Evolutionary conservation across 2,888 invertebrate species (phyloP), one percentile per base, ranked within the genome.

Genomic region (Chrysotoxum bicinctum): DNA sequence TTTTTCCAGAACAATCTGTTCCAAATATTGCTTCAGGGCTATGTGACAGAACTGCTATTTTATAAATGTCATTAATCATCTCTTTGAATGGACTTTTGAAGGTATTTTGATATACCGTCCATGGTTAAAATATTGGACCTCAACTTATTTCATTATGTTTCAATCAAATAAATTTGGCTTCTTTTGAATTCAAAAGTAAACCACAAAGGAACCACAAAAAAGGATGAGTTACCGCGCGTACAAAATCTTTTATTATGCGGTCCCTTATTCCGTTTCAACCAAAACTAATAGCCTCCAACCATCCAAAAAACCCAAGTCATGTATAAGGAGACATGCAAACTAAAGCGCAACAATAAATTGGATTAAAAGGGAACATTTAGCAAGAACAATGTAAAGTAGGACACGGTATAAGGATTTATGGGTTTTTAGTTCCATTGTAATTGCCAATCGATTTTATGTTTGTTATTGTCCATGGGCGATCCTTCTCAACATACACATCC

Each of bases 401-500:
- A 88, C 87, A 87, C 84, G 84, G 87, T 54, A 64, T 64, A 87
- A 87, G 87, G 88, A 88, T 88, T 88, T 88, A 88, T 88, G 88
- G 87, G 84, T 87, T 87, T 88, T 88, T 88, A 87, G 87, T 87
- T 85, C 85, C 88, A 88, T 88, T 88, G 88, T 86, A 88, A 88
- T 88, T 88, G 88, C 85, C 87, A 87, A 88, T 88, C 88, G 88
- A 88, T 88, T 88, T 87, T 87, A 70, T 72, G 52, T 84, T 79
- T 87, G 87, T 87, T 88, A 87, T 87, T 88, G 87, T 87, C 84
- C 82, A n/a, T 80, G 64, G 50, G 68, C 72, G 70, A 79, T 84
- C 68, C 75, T 76, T 76, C 80, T 69, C 69, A 14, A 0, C 19
- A 19, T 14, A 58, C 3, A 58, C 7, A 35, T 14, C 32, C 19